Evolutionary conservation across 2,888 invertebrate species (phyloP).

Genomic region (Himalopsyche kuldschensis): DNA sequence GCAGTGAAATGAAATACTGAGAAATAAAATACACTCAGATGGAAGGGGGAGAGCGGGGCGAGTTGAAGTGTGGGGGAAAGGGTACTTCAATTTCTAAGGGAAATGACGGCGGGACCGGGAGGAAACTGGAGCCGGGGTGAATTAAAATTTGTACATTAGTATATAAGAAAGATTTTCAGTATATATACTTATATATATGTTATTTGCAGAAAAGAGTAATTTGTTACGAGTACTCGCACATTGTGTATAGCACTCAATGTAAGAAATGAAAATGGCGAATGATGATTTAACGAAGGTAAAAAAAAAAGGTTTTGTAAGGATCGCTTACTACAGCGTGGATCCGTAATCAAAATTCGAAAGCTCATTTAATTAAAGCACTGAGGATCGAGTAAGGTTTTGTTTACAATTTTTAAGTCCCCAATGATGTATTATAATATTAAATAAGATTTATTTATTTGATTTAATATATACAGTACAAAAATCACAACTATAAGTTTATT

Average conservation of each 20-base stretch:
- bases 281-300: too few relatives aligned
- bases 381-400: too few relatives aligned
- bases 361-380: too few relatives aligned
- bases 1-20: slow-evolving; percentile 16
- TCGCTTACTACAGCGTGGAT: too few relatives aligned
- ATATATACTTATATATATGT: not conserved
- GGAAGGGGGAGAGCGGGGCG: not conserved
- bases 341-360: too few relatives aligned
- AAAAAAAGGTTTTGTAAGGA: too few relatives aligned
- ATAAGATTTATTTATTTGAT: too few relatives aligned
- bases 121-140: not conserved
- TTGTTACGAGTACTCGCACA: not conserved
- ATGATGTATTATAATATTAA: too few relatives aligned
- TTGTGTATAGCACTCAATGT: not conserved
- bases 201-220: not conserved
- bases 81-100: not conserved
- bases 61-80: not conserved
- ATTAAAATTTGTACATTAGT: not conserved
- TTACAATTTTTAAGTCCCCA: too few relatives aligned
- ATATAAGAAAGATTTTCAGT: not conserved
- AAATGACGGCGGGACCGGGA: not conserved
- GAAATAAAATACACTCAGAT: not conserved
- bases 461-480: too few relatives aligned
- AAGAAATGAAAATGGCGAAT: not conserved
- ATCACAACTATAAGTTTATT: too few relatives aligned